phyloP scores from a whole-genome alignment of 2,113 vertebrate genomes.

The Pollachius pollachius region DNA sequence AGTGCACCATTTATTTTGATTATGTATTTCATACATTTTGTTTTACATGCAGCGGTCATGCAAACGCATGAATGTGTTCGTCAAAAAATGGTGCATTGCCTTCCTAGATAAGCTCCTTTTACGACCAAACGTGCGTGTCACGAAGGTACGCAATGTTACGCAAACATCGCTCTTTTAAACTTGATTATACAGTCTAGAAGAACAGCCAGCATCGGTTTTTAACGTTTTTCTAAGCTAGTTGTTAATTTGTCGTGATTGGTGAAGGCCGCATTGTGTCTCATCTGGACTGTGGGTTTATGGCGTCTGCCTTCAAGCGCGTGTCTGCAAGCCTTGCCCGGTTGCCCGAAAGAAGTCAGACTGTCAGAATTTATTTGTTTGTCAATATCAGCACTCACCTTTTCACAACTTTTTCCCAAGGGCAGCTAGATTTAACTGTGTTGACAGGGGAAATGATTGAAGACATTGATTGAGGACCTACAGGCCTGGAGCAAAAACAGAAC shows the following conservation, averaged over 20 bases:
- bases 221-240: too few species aligned
- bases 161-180: too few species aligned
- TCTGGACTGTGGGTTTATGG: conserved; percentile 20
- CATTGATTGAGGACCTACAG: conserved; percentile 72
- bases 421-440: conserved; percentile 71
- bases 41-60: too few species aligned
- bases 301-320: conserved; percentile 45
- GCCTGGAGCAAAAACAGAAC: conserved; percentile 70
- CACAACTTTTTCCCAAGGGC: conserved; percentile 76
- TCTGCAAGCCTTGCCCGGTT: conserved; percentile 64
- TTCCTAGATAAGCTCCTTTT: too few species aligned
- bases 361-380: conserved; percentile 79
- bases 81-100: too few species aligned
- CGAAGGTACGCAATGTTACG: too few species aligned
- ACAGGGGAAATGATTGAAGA: conserved; percentile 78
- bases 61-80: too few species aligned
- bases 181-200: too few species aligned
- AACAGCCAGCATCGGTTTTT: too few species aligned
- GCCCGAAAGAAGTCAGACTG: conserved; percentile 59
- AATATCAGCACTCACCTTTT: conserved; percentile 76
- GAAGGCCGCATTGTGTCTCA: too few species aligned
- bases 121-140: too few species aligned
- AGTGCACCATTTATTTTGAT: background rate
- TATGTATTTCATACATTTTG: background rate
- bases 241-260: too few species aligned